Percentiles rank a stretch among this genome's conserved stretches.
Conservation (phyloP, 2,888 invertebrate genomes). For the Eucera pruinosa region DNA sequence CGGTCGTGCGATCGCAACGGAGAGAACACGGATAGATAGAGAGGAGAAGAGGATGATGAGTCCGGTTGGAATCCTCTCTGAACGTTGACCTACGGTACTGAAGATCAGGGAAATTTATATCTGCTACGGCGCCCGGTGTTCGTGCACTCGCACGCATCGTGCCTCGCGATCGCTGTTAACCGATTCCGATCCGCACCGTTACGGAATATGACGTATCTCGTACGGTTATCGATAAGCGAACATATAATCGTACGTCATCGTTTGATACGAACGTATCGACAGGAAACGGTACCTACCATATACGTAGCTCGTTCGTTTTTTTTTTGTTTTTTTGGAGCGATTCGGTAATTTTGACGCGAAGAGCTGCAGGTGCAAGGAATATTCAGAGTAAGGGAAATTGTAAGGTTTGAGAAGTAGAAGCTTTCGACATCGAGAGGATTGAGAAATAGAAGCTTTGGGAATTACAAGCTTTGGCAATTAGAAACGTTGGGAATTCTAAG, state of each 20-base stretch:
- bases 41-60: constrained; percentile 42
- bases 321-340: too few species aligned
- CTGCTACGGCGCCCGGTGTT: constrained; percentile 33
- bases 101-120: constrained; percentile 64
- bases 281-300: too few species aligned
- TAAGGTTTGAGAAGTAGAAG: too few species aligned
- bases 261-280: constrained; percentile 13
- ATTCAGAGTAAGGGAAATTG: too few species aligned
- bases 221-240: constrained; percentile 22
- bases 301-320: too few species aligned
- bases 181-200: constrained; percentile 55
- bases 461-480: too few species aligned
- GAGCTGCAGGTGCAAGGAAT: too few species aligned
- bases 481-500: too few species aligned
- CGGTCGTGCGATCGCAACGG: neutral
- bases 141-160: constrained; percentile 34
- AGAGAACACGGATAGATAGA: neutral
- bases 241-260: constrained; percentile 40
- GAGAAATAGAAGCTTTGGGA: too few species aligned
- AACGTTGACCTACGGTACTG: constrained; percentile 66
- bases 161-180: constrained; percentile 31
- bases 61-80: constrained; percentile 62
- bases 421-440: too few species aligned
- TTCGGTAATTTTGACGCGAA: too few species aligned
- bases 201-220: constrained; percentile 55